A percentile compares a stretch with the other conserved stretches of the same genome.
Conservation (phyloP, 2,797 vertebrate genomes). For the Phoeniculus purpureus region DNA sequence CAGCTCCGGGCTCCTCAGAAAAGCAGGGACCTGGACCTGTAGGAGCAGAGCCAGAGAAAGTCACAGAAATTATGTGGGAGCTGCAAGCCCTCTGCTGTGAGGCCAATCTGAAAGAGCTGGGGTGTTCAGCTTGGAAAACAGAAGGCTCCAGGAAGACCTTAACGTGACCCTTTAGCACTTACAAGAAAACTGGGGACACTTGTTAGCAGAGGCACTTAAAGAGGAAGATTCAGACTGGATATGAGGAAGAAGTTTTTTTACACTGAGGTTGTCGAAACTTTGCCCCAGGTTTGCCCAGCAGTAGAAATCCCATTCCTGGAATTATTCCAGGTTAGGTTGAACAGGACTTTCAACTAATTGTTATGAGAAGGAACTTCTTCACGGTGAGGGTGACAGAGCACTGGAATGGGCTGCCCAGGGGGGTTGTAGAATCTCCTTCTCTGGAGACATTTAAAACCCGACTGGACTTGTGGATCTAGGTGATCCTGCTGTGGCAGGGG, state of each 20-base stretch:
- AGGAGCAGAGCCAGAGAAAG: neutral
- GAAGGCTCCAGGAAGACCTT: neutral
- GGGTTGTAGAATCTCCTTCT: no score
- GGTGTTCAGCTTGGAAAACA: neutral
- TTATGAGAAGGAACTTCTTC: no score
- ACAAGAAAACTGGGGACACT: neutral
- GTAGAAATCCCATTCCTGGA: neutral
- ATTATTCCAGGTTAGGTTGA: neutral
- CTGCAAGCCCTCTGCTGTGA: neutral
- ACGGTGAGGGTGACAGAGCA: no score
- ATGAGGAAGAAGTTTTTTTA: neutral
- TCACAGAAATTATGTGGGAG: neutral
- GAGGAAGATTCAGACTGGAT: neutral
- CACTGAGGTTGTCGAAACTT: neutral
- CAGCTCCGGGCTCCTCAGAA: neutral
- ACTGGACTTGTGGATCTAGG: no score
- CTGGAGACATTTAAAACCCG: no score
- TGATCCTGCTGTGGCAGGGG: no score
- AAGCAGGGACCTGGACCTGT: neutral
- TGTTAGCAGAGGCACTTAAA: neutral
- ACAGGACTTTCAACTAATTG: no score
- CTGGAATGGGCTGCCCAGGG: no score
- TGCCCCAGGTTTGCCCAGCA: neutral
- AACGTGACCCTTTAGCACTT: neutral
- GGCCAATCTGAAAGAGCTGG: neutral